Conservation (phyloP, 2,797 vertebrate genomes). For the Gymnoscopelus microlampas region DNA sequence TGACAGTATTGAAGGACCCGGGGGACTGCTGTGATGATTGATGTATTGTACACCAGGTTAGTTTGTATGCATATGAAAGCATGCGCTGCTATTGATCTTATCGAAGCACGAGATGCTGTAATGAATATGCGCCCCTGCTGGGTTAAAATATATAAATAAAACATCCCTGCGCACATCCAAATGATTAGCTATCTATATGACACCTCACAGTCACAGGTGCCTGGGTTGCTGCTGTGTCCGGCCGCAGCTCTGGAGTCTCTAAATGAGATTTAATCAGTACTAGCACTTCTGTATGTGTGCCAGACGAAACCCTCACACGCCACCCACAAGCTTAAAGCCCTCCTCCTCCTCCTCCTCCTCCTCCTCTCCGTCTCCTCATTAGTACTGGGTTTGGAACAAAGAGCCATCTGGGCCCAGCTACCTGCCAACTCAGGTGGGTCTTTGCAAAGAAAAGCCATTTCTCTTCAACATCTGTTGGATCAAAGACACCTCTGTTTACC, state of each 20-base stretch:
- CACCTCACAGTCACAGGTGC: slow-evolving; percentile 58
- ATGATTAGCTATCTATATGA: slow-evolving; percentile 47
- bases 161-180: slow-evolving; percentile 9
- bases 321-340: slow-evolving; percentile 26
- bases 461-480: slow-evolving; percentile 78
- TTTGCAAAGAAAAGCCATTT: slow-evolving; percentile 74
- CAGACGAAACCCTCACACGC: slow-evolving; percentile 52
- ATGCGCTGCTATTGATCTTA: slow-evolving; percentile 59
- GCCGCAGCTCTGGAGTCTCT: slow-evolving; percentile 46
- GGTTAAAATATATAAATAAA: background rate
- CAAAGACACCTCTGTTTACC: slow-evolving; percentile 75
- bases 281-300: slow-evolving; percentile 54
- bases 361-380: slow-evolving; percentile 83
- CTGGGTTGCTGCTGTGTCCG: slow-evolving; percentile 43
- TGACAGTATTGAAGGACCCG: slow-evolving; percentile 42
- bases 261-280: slow-evolving; percentile 62
- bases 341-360: slow-evolving; percentile 53
- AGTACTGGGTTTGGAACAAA: slow-evolving; percentile 82
- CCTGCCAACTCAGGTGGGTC: slow-evolving; percentile 82
- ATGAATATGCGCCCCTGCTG: slow-evolving; percentile 63
- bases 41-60: slow-evolving; percentile 42
- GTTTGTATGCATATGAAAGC: slow-evolving; percentile 61
- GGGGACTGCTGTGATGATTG: slow-evolving; percentile 54
- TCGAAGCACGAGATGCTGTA: slow-evolving; percentile 46
- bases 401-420: slow-evolving; percentile 78